A percentile compares a stretch with the other conserved stretches of the same genome.
Conservation (phyloP, 2,113 vertebrate genomes). For the Poicephalus gulielmi region DNA sequence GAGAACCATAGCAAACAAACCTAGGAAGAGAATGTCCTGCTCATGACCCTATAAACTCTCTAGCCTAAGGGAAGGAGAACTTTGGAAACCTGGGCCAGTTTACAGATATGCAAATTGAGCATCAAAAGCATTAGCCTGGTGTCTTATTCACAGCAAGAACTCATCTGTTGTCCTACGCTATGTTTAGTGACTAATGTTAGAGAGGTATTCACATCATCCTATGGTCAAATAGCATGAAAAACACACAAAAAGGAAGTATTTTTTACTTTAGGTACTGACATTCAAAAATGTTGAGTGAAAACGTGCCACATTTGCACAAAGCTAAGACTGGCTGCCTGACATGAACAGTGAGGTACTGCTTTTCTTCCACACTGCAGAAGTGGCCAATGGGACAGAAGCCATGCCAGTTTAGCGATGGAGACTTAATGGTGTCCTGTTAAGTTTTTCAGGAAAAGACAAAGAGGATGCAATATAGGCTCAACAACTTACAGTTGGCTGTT, state of each 20-base stretch:
- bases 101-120: background rate
- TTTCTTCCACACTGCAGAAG: background rate
- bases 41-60: background rate
- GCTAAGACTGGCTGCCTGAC: background rate
- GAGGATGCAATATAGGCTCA: background rate
- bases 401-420: background rate
- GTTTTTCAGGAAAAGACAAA: background rate
- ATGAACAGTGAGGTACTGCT: background rate
- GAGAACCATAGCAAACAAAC: background rate
- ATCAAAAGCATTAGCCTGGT: background rate
- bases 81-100: background rate
- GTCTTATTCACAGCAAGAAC: background rate
- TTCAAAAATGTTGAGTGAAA: background rate
- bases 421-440: background rate
- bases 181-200: background rate
- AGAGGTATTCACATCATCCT: background rate
- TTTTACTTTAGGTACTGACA: background rate
- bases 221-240: background rate
- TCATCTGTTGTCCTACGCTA: background rate
- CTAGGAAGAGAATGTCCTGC: background rate
- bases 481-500: background rate
- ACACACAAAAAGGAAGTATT: background rate
- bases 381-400: background rate
- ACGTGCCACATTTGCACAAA: background rate
- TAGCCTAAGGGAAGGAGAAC: background rate